These are phyloP conservation scores for Linurgus olivaceus DNA, from an alignment of 2,797 vertebrate genomes.

Conservation along the genomic window DNA sequence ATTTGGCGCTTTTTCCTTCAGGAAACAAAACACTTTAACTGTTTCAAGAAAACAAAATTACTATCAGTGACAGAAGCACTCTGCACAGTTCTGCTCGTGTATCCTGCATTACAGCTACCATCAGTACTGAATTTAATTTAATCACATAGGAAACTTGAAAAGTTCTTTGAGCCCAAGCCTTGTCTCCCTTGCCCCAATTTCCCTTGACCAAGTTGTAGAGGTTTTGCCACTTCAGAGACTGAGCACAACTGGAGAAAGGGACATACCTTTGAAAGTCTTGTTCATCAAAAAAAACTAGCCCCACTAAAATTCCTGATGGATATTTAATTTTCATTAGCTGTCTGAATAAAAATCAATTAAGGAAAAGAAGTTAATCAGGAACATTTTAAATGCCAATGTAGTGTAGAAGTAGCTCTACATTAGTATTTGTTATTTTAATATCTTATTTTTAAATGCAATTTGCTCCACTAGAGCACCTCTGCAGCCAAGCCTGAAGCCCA, in stretches of 20 bases:
- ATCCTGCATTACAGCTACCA: not conserved
- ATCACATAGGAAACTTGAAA: not conserved
- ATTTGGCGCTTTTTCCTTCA: slow-evolving; percentile 48
- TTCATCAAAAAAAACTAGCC: not conserved
- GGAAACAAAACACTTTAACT: slow-evolving; percentile 67
- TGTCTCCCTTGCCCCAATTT: not conserved
- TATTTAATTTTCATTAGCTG: not conserved
- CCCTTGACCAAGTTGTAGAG: not conserved
- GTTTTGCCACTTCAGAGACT: not conserved
- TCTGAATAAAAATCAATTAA: not conserved
- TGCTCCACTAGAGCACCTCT: not conserved
- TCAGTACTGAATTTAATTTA: not conserved
- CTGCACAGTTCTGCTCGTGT: not conserved
- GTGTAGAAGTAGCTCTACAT: not conserved
- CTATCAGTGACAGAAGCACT: not conserved
- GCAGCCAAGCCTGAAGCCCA: not conserved
- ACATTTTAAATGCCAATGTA: not conserved
- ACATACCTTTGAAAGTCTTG: not conserved
- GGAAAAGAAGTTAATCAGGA: not conserved
- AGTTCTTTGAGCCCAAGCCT: not conserved
- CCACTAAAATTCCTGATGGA: not conserved
- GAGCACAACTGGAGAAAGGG: not conserved
- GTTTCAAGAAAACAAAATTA: slow-evolving; percentile 29
- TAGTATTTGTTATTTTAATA: not conserved
- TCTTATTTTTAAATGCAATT: not conserved